These are phyloP conservation scores for Eupithecia tripunctaria DNA, from an alignment of 2,888 invertebrate genomes.

Conservation along the genomic window DNA sequence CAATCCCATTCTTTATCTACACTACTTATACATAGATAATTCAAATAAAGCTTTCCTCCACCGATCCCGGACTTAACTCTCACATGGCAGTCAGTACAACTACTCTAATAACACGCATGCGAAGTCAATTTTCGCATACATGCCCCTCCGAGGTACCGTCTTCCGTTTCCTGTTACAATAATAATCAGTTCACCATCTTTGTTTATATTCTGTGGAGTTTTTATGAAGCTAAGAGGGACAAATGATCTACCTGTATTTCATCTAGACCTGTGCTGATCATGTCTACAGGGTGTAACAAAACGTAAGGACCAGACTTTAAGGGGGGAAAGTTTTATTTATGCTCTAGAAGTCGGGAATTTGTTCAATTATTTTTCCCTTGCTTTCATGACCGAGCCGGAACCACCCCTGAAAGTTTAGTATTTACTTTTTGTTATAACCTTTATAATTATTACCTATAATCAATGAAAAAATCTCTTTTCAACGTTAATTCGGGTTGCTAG, in stretches of 20 bases:
- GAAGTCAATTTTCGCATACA: conserved; percentile 54
- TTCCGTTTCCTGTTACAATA: conserved; percentile 52
- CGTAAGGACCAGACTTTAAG: too few species aligned
- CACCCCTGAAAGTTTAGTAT: too few species aligned
- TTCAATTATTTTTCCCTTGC: too few species aligned
- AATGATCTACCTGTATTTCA: neutral
- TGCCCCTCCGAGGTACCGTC: conserved; percentile 46
- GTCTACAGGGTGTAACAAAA: too few species aligned
- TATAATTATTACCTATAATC: too few species aligned
- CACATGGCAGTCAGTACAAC: conserved; percentile 12
- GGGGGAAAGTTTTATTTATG: too few species aligned
- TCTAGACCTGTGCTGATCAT: too few species aligned
- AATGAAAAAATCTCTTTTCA: too few species aligned
- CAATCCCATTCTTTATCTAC: neutral
- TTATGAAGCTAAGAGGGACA: neutral
- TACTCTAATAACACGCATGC: conserved; percentile 44
- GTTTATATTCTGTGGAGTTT: neutral
- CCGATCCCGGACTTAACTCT: conserved; percentile 39
- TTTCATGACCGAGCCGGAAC: too few species aligned
- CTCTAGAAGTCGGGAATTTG: too few species aligned
- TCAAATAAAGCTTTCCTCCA: conserved; percentile 20
- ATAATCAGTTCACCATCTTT: conserved; percentile 22
- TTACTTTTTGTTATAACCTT: too few species aligned
- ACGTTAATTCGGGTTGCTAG: too few species aligned
- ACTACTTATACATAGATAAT: neutral